Evolutionary conservation across 2,113 vertebrate genomes (phyloP), one percentile per base, ranked within the genome.

Genomic region (Ellobius talpinus): DNA sequence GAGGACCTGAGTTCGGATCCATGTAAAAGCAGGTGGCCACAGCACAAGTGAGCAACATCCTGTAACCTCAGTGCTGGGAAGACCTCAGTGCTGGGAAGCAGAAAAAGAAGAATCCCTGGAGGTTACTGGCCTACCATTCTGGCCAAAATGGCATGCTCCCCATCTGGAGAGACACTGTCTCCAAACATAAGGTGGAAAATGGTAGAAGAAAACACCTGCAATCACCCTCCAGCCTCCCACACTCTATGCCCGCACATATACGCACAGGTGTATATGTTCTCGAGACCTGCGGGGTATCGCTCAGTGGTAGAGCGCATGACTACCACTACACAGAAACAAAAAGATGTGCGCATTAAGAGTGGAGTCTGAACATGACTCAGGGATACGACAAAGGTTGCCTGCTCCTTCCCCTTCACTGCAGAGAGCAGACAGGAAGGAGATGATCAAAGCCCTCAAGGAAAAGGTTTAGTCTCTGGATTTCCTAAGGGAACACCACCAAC

Each of bases 331-430:
- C 0, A 72, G 86, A 52, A 97, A 91, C 68, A 58, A 89, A 90
- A 86, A 94, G 47, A 81, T 70, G 10, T 93, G 79, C 50, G 79
- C 1, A 0, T 81, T 81, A 88, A 81, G 55, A n/a, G 55, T 89
- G 29, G 95, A 92, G 39, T 81, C 52, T 93, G 92, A 91, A 86
- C 36, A 78, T 0, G 0, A 66, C 45, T 68, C 26, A 90, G 61
- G 11, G 6, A 92, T 89, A 94, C 87, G 90, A 87, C 36, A 90
- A 94, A 72, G 84, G 36, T 63, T 68, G 66, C 23, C 89, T 70
- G 87, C 66, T 89, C 74, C 73, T 50, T 65, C 5, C n/a, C 33
- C 52, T 86, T 91, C 74, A 90, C 50, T 26, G 78, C 74, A 96
- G 76, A 88, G 0, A 94, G 42, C 52, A 74, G 72, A 87, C 23